phyloP scores from a whole-genome alignment of 2,888 invertebrate genomes.

The Ceriagrion tenellum region DNA sequence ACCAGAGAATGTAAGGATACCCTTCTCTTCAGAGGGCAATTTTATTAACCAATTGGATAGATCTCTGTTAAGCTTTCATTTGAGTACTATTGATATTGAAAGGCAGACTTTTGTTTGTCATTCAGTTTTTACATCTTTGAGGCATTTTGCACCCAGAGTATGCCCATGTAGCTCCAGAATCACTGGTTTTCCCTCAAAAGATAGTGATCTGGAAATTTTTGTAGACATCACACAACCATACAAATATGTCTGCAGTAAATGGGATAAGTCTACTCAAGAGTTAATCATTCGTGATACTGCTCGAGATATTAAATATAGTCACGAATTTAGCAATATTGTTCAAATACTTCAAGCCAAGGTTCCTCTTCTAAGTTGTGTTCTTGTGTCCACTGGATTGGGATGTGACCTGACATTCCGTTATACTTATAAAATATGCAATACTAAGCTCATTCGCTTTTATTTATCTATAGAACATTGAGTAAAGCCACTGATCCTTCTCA shows the following conservation, averaged over 20 bases:
- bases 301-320: background rate
- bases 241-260: background rate
- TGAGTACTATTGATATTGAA: background rate
- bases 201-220: constrained; percentile 88
- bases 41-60: background rate
- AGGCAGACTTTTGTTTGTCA: constrained; percentile 73
- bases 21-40: background rate
- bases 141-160: constrained; percentile 75
- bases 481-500: constrained; percentile 81
- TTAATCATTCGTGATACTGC: background rate
- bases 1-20: background rate
- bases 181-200: constrained; percentile 85
- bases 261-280: background rate
- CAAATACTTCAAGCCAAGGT: constrained; percentile 86
- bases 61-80: background rate
- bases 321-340: constrained; percentile 80
- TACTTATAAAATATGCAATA: constrained; percentile 85
- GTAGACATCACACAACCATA: constrained; percentile 77
- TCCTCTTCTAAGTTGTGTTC: constrained; percentile 88
- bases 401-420: constrained; percentile 88
- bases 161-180: constrained; percentile 87
- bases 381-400: constrained; percentile 81
- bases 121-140: constrained; percentile 73
- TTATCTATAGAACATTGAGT: constrained; percentile 82
- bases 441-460: constrained; percentile 82